Evolutionary conservation across 2,797 vertebrate species (phyloP), one percentile per base, ranked within the genome.

Genomic region (Gadopsis bispinosus): DNA sequence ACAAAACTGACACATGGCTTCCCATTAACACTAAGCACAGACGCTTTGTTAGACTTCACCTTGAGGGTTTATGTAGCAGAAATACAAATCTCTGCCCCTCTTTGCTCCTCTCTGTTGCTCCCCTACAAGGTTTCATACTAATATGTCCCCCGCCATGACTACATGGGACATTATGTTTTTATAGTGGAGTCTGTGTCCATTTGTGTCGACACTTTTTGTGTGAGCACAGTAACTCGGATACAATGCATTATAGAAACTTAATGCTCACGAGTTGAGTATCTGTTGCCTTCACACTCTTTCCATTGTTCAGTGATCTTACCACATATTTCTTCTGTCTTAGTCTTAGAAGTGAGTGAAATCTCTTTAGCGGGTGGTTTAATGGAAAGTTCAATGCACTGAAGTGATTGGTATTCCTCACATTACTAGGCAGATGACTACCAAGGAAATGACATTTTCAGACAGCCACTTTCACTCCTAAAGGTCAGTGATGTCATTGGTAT

Each of bases 41-140:
- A 33, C 5, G 12, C 58, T 78, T 75, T 73, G 66, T 68, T 63
- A 58, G 41, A 64, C 50, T 62, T 87, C 60, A 75, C 82, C 60
- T 77, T 79, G 63, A 76, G 19, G 29, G n/a, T 82, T 83, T 73
- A 62, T 75, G 74, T 41, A 56, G 79, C 72, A 59, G 60, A 81
- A 54, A 72, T 17, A 5, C 0, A 0, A 1, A 29, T 13, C 22
- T 41, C 55, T 31, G 12, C 20, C 53, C 41, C 0, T 26, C 26
- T 61, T 47, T 70, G 26, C 48, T 62, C 16, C 19, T 79, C 31
- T 65, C 13, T 41, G 50, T 29, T 53, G 7, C 37, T 69, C 16
- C 37, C 7, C 5, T 81, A 62, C 53, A 56, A 72, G 16, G 4
- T 43, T 20, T 56, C 22, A 3, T 41, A 26, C 45, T 59, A 29